These are phyloP conservation scores for Ochropacha duplaris DNA, from an alignment of 2,888 invertebrate genomes.

Conservation along the genomic window DNA sequence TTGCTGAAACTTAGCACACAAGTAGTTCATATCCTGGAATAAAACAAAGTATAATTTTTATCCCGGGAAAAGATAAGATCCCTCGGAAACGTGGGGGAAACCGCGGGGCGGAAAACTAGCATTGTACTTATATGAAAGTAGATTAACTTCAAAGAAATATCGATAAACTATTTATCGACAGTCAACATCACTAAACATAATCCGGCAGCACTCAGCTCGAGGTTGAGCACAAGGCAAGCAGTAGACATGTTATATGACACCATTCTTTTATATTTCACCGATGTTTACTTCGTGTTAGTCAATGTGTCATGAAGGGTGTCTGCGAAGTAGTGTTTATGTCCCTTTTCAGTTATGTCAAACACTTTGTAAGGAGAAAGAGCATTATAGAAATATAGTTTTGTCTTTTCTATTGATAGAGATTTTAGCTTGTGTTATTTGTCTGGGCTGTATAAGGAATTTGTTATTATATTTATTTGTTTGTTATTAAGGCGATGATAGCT, in stretches of 20 bases:
- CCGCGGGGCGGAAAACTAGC: too few species aligned
- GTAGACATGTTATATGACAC: slow-evolving; percentile 20
- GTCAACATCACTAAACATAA: slow-evolving; percentile 19
- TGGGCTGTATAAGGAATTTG: too few species aligned
- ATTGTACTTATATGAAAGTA: too few species aligned
- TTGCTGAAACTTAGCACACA: too few species aligned
- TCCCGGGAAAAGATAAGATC: too few species aligned
- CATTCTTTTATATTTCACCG: slow-evolving; percentile 11
- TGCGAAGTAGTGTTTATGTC: background rate
- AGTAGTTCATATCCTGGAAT: too few species aligned
- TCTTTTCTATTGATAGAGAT: too few species aligned
- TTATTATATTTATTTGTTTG: too few species aligned
- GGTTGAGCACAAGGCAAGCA: slow-evolving; percentile 34
- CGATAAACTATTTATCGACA: slow-evolving; percentile 9
- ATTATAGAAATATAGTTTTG: background rate
- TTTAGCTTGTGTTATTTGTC: too few species aligned
- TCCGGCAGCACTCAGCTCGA: slow-evolving; percentile 39
- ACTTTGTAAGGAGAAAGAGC: background rate
- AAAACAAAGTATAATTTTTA: too few species aligned
- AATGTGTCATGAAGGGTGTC: background rate
- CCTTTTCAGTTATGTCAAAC: background rate
- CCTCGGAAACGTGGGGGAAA: too few species aligned
- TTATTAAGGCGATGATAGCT: too few species aligned
- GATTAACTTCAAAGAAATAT: slow-evolving; percentile 1
- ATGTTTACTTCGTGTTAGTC: slow-evolving; percentile 13